These are phyloP conservation scores for Pantherophis vulpinus DNA, from an alignment of 2,797 vertebrate species.

Conservation along the genomic window DNA sequence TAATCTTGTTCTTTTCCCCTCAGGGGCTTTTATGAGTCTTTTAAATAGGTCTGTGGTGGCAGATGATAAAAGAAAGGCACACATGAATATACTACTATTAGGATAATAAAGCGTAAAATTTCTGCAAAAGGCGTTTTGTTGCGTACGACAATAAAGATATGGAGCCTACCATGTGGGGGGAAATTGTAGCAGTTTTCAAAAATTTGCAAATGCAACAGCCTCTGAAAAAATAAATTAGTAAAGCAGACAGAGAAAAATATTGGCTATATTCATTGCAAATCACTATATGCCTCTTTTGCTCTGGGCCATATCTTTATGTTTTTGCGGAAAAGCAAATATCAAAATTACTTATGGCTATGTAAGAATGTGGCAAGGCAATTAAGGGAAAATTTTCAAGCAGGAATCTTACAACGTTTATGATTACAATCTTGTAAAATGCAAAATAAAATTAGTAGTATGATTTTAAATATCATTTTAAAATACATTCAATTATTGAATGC, in stretches of 20 bases:
- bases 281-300: fast-evolving
- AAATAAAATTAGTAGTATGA: background rate
- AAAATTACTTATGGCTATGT: background rate
- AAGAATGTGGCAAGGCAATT: background rate
- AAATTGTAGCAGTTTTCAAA: background rate
- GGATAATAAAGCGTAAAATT: background rate
- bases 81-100: background rate
- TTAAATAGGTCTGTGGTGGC: background rate
- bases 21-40: background rate
- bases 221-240: background rate
- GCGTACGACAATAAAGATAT: background rate
- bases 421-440: background rate
- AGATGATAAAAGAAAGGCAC: background rate
- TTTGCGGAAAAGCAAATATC: background rate
- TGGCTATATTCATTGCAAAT: slow-evolving; percentile 9
- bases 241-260: background rate
- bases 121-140: background rate
- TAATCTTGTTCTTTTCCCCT: background rate
- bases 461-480: background rate
- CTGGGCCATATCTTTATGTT: background rate
- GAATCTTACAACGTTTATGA: background rate
- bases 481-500: background rate
- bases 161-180: background rate
- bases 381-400: background rate
- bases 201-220: background rate